Evolutionary conservation across 2,797 vertebrate genomes (phyloP), one percentile per base, ranked within the genome.

Genomic region (Synanceia verrucosa): DNA sequence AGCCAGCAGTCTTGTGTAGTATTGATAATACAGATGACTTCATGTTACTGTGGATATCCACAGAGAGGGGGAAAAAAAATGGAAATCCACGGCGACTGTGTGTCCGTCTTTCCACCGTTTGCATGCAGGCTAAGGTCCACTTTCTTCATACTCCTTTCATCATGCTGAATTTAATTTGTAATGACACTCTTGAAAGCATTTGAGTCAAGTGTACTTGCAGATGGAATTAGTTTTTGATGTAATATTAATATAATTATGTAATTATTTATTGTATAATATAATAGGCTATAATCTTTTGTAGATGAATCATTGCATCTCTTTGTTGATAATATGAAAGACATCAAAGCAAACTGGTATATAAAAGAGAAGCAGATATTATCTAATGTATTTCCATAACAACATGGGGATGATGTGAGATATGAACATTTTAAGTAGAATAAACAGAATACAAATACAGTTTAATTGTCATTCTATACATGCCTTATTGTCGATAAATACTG

Each of bases 1-100:
- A 44, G 33, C 12, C 9, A 47, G 48, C 14, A 60, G 34, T 31
- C 70, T 77, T 57, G 14, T 70, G 63, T 60, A 31, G 72, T 85
- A 86, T 79, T 70, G 70, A 82, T 84, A 64, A 82, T 62, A 57
- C 37, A 81, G 46, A 77, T 80, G 75, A 76, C 70, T 62, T 64
- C 2, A 28, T 78, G 53, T 64, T 33, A 29, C 57, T 41, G 44
- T 47, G 19, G 58, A 10, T 59, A 64, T 18, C 51, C 57, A 62
- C 28, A 34, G 61, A 33, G 19, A 11, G 4, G 12, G 9, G 18
- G 24, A 41, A 7, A 65, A 23, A 12, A 62, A 63, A 66, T 53
- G 6, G n/a, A 4, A 46, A 68, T 70, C 24, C 44, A 10, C 21
- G 1, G 21, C 21, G 1, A 24, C 44, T 41, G 28, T 64, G 74